Percentiles rank a stretch among this genome's conserved stretches.
Evolutionary conservation across 2,113 vertebrate species (phyloP).

Genomic region (Xerus inauris): DNA sequence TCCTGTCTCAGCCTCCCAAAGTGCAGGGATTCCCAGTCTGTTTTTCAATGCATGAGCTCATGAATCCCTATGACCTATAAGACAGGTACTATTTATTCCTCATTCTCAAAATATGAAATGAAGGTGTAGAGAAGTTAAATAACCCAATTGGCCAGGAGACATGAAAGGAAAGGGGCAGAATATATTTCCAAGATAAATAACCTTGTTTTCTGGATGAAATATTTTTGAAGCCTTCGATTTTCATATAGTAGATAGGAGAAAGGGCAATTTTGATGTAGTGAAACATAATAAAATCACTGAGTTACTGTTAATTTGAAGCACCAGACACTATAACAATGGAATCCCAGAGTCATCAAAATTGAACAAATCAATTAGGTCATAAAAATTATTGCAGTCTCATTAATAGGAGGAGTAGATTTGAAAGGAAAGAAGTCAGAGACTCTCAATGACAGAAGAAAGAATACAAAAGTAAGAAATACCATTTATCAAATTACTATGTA

Average conservation of each 20-base stretch:
- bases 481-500: neutral
- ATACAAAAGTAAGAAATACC: neutral
- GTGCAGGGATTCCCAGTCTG: no score
- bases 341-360: neutral
- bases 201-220: neutral
- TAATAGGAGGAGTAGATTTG: no score
- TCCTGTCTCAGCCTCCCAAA: no score
- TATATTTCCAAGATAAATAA: neutral
- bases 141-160: neutral
- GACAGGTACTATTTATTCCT: neutral
- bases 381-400: neutral
- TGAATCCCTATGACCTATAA: neutral
- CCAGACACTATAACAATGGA: neutral
- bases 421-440: neutral
- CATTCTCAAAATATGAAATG: neutral
- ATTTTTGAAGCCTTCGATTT: neutral
- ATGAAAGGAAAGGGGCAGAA: neutral
- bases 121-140: neutral
- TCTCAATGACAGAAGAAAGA: neutral
- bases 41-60: neutral
- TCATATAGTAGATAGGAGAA: neutral
- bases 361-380: neutral
- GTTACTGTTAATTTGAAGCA: neutral
- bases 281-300: neutral
- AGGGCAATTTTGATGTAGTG: neutral